Evolutionary conservation across 2,797 vertebrate genomes (phyloP).

Genomic region (Ceryle rudis): DNA sequence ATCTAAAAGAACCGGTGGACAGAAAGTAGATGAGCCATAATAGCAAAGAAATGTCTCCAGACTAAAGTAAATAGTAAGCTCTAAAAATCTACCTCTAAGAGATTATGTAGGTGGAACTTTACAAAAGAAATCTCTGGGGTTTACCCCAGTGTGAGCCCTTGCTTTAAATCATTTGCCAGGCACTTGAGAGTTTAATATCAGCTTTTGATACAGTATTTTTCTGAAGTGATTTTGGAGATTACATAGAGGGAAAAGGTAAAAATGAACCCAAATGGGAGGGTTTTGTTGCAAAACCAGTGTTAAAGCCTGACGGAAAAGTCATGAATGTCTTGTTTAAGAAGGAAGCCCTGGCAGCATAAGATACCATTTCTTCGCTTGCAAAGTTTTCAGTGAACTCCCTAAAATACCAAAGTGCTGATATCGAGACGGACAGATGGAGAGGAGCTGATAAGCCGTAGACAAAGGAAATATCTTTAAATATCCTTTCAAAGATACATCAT

Average conservation of each 20-base stretch:
- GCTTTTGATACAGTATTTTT: slow-evolving; percentile 57
- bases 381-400: slow-evolving; percentile 68
- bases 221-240: slow-evolving; percentile 50
- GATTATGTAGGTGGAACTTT: slow-evolving; percentile 46
- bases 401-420: slow-evolving; percentile 49
- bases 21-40: slow-evolving; percentile 49
- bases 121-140: slow-evolving; percentile 43
- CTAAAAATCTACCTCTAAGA: slow-evolving; percentile 43
- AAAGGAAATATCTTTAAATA: slow-evolving; percentile 74
- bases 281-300: slow-evolving; percentile 18
- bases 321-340: slow-evolving; percentile 53
- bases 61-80: slow-evolving; percentile 44
- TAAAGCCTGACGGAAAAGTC: slow-evolving; percentile 37
- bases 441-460: slow-evolving; percentile 51
- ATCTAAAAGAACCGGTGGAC: background rate
- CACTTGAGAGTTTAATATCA: slow-evolving; percentile 56
- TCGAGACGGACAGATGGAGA: slow-evolving; percentile 56
- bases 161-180: slow-evolving; percentile 59
- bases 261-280: slow-evolving; percentile 54
- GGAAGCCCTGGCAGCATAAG: background rate
- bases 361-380: slow-evolving; percentile 45
- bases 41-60: slow-evolving; percentile 38
- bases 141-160: background rate
- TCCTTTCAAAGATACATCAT: slow-evolving; percentile 23
- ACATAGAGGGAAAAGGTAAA: slow-evolving; percentile 48